Evolutionary conservation across 2,797 vertebrate genomes (phyloP).

Genomic region (Menidia menidia): DNA sequence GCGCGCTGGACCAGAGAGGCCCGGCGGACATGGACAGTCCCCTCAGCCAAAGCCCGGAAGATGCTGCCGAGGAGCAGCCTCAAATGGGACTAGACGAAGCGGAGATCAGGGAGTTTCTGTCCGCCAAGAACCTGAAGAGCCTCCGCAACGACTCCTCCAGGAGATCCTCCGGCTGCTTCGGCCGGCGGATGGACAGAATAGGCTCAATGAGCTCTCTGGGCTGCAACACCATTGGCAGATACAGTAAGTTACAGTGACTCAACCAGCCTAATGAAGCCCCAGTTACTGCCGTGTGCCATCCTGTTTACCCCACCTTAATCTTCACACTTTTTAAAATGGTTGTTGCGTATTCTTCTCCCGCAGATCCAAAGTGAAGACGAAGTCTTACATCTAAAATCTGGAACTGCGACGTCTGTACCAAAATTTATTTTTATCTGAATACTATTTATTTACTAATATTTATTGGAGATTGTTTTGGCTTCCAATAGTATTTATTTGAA

Average conservation of each 20-base stretch:
- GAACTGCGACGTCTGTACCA: constrained; percentile 58
- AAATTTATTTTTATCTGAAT: constrained; percentile 63
- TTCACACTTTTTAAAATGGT: too few species aligned
- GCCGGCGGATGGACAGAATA: constrained; percentile 88
- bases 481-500: constrained; percentile 66
- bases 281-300: neutral
- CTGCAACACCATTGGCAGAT: constrained; percentile 78
- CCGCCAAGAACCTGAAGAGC: constrained; percentile 73
- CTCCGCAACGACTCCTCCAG: constrained; percentile 71
- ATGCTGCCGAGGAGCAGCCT: constrained; percentile 23
- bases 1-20: constrained; percentile 26
- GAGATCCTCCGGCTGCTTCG: constrained; percentile 86
- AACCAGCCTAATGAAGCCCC: neutral
- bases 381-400: constrained; percentile 70
- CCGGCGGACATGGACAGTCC: constrained; percentile 13
- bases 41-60: constrained; percentile 26
- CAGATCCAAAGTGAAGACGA: constrained; percentile 80
- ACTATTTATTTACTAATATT: constrained; percentile 83
- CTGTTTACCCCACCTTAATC: neutral
- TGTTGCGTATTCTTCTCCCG: constrained; percentile 48
- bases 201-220: constrained; percentile 87
- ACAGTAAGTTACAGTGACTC: constrained; percentile 68
- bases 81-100: constrained; percentile 45
- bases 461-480: constrained; percentile 72
- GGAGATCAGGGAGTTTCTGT: constrained; percentile 62